phyloP scores from a whole-genome alignment of 2,888 invertebrate species.

The Heliconius cydno region DNA sequence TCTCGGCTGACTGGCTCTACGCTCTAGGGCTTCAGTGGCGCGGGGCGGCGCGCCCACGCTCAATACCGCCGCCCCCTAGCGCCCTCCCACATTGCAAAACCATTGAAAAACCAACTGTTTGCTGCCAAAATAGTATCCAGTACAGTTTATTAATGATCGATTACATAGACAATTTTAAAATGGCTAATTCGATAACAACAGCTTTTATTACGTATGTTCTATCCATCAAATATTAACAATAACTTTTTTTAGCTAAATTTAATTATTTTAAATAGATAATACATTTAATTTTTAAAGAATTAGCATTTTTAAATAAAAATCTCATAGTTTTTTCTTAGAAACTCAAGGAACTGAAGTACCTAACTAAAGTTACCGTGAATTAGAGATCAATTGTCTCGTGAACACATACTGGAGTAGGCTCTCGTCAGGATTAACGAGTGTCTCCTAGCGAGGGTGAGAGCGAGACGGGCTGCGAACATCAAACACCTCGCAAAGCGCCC shows the following conservation, averaged over 20 bases:
- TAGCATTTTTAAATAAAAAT: neutral
- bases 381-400: constrained; percentile 33
- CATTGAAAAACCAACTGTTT: constrained; percentile 66
- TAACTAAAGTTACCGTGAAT: neutral
- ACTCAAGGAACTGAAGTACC: neutral
- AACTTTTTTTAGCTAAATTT: neutral
- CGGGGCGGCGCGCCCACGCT: constrained; percentile 81
- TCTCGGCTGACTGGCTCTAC: constrained; percentile 65
- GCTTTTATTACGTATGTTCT: neutral
- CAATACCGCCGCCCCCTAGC: constrained; percentile 79
- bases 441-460: constrained; percentile 30
- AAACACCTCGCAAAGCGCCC: constrained; percentile 32
- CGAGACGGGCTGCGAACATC: constrained; percentile 33
- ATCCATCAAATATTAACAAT: neutral
- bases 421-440: constrained; percentile 30
- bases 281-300: neutral
- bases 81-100: constrained; percentile 80
- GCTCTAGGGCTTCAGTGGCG: constrained; percentile 75
- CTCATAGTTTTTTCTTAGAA: neutral
- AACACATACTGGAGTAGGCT: constrained; percentile 32
- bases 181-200: neutral
- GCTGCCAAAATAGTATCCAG: constrained; percentile 56
- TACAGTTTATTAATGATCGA: constrained; percentile 43
- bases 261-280: neutral
- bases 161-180: constrained; percentile 20